Percentiles rank a stretch among this genome's conserved stretches.
Conservation (phyloP, 92 coral and sea anemone species). For the Parazoanthus swiftii region DNA sequence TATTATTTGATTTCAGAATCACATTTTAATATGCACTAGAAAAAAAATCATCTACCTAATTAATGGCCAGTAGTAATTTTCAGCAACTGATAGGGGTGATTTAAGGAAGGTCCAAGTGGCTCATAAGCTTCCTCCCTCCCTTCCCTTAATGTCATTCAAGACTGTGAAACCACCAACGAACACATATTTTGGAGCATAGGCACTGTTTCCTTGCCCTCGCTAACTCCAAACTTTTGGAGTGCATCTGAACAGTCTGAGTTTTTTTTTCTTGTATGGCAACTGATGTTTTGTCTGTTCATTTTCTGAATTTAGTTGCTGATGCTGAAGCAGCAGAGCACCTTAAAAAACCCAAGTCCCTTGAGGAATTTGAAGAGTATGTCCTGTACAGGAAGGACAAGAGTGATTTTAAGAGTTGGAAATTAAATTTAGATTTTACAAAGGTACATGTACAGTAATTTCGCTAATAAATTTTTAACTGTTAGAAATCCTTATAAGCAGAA, state of each 20-base stretch:
- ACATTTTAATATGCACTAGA: not conserved
- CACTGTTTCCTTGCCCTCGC: no score
- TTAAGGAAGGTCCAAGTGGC: no score
- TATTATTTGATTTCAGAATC: not conserved
- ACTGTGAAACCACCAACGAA: no score
- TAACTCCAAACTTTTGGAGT: no score
- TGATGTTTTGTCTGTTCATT: not conserved
- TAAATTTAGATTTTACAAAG: conserved; percentile 25
- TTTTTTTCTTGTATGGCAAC: not conserved
- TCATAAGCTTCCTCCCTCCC: no score
- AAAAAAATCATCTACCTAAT: not conserved
- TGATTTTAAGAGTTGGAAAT: conserved; percentile 66
- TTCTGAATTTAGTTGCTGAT: conserved; percentile 61
- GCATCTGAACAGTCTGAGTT: no score
- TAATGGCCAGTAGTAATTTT: not conserved
- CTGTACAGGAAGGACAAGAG: conserved; percentile 69
- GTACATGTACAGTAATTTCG: not conserved
- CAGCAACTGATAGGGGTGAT: no score
- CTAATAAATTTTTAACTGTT: not conserved
- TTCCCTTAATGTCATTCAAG: no score
- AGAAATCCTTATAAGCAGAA: not conserved
- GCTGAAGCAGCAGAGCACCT: conserved; percentile 55
- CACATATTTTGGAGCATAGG: no score
- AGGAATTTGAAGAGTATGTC: conserved; percentile 62
- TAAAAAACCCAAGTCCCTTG: conserved; percentile 50